Percentiles rank a stretch among this genome's conserved stretches.
Evolutionary conservation across 2,888 invertebrate genomes (phyloP).

Genomic region (Athripsodes cinereus): DNA sequence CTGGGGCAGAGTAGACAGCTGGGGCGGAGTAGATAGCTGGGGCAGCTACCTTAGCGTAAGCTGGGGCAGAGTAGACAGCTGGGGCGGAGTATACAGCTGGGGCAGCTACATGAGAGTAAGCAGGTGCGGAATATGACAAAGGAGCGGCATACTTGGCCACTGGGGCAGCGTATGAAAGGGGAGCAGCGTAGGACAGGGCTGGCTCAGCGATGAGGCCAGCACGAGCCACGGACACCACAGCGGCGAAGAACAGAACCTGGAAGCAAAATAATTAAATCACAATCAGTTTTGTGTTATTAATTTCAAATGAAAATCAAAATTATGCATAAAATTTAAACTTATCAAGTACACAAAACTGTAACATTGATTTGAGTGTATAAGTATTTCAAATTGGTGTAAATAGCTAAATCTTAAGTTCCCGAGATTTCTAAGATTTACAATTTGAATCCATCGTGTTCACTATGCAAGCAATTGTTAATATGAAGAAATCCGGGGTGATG

Average conservation of each 20-base stretch:
- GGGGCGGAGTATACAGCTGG: conserved; percentile 24
- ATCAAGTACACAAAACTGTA: no score
- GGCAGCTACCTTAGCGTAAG: conserved; percentile 30
- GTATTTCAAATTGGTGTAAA: no score
- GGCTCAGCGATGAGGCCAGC: conserved; percentile 26
- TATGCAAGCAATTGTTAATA: no score
- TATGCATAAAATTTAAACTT: no score
- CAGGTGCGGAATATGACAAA: conserved; percentile 31
- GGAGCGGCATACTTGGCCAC: conserved; percentile 30
- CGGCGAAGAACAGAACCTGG: conserved; percentile 50
- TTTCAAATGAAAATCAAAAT: no score
- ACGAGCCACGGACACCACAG: conserved; percentile 38
- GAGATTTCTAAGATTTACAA: no score
- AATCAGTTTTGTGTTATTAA: neutral
- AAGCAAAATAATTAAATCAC: conserved; percentile 31
- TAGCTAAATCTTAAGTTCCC: no score
- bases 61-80: conserved; percentile 31
- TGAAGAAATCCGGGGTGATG: no score
- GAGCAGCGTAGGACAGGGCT: conserved; percentile 29
- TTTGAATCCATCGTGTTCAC: no score
- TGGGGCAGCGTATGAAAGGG: conserved; percentile 13
- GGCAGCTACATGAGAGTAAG: conserved; percentile 31
- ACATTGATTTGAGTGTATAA: no score
- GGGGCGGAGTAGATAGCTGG: conserved; percentile 24
- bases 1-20: conserved; percentile 28